Conservation (phyloP, 2,113 vertebrate genomes). For the Mesocricetus auratus region DNA sequence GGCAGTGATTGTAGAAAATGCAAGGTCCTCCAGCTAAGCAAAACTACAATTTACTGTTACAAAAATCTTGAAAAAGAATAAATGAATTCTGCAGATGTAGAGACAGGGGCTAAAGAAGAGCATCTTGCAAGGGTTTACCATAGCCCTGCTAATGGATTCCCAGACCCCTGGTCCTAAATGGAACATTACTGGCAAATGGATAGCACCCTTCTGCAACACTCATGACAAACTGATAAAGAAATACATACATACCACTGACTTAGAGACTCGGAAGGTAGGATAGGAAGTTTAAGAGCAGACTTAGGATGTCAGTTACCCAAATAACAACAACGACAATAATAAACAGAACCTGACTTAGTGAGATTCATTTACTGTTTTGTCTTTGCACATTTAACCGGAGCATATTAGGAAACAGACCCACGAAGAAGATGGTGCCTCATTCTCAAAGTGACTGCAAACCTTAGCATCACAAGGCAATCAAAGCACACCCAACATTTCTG, state of each 20-base stretch:
- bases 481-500: neutral
- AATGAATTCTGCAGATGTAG: neutral
- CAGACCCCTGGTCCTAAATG: neutral
- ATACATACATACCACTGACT: neutral
- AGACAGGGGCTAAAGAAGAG: neutral
- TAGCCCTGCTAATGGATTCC: neutral
- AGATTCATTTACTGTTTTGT: neutral
- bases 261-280: neutral
- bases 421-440: neutral
- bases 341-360: constrained; percentile 27
- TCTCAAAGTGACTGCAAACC: neutral
- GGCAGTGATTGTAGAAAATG: neutral
- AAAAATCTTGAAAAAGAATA: neutral
- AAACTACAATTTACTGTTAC: neutral
- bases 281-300: neutral
- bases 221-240: neutral
- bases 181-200: neutral
- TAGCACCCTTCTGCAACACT: neutral
- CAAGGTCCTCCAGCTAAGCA: neutral
- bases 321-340: neutral
- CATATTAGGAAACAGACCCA: neutral
- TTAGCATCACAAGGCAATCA: neutral
- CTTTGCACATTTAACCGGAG: neutral
- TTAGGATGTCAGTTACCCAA: constrained; percentile 7
- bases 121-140: neutral